Base-by-base conservation (phyloP, 2,888 invertebrate genomes). In the Peribatodes rhomboidaria region DNA sequence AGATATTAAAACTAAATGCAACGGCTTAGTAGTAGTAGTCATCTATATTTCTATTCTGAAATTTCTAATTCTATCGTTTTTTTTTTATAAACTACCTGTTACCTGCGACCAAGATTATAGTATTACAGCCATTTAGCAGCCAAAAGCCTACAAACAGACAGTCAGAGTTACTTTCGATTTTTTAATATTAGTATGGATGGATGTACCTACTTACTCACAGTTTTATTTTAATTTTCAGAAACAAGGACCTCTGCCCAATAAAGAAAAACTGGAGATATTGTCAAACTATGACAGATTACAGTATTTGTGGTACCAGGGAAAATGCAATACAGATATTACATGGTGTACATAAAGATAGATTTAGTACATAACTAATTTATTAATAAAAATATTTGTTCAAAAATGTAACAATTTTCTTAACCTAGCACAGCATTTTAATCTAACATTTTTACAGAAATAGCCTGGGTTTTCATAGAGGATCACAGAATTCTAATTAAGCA, bases 301-400 rank as follows among this genome's bases (percentile, higher is more conserved):
- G 83, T 94, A 95, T 54, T 88, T 95, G 66, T 99, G 99, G 99
- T 98, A 97, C 85, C 95, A 96, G 86, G 98, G 97, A 53, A 99
- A 98, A 92, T 99, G 99, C 83, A 92, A 95, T 71, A 89, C 94
- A 66, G 98, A 99, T 79, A 72, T 86, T 3, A 94, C 95, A 33
- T 99, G 98, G 97, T 99, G 99, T 82, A 78, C 70, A 65, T 90
- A 83, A 74, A 66, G 73, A 61, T 67, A 69, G 64, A 58, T 68
- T 60, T 62, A 42, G 14, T 42, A 55, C 49, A 16, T 68, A 68
- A 71, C 60, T 73, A 71, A 77, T 76, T 82, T 81, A 80, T 80
- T 81, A 70, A 72, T 71, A 76, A 73, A 73, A 69, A 70, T 64
- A 69, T 52, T 69, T 61, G 61, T 68, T 60, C 33, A 68, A 39